Percentiles rank a stretch among this genome's conserved stretches.
Evolutionary conservation across 1,140 invertebrate genomes (phyloP).

Genomic region (Gryon sp.): DNA sequence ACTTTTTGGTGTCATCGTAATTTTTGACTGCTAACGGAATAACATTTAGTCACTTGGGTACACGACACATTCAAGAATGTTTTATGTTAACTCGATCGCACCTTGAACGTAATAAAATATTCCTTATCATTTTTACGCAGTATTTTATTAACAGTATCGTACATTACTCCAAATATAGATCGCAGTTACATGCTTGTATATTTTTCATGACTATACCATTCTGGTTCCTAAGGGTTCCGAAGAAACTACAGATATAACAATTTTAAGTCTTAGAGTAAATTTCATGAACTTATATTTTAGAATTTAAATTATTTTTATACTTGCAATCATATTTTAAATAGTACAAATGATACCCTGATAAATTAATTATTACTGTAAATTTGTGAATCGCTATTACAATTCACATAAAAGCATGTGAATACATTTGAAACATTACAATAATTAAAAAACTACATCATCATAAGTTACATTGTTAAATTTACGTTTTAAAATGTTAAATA

Average conservation of each 20-base stretch:
- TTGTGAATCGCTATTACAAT: too few species aligned
- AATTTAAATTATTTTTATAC: background rate
- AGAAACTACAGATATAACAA: constrained; percentile 28
- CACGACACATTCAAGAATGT: constrained; percentile 40
- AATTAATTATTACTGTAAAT: too few species aligned
- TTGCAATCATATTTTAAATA: too few species aligned
- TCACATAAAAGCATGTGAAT: too few species aligned
- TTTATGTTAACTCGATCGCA: constrained; percentile 52
- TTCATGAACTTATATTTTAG: constrained; percentile 8
- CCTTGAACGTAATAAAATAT: constrained; percentile 56
- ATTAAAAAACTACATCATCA: too few species aligned
- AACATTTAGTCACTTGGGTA: constrained; percentile 22
- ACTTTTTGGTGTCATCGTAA: constrained; percentile 28
- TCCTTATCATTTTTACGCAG: constrained; percentile 51
- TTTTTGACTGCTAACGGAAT: constrained; percentile 23
- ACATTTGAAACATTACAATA: too few species aligned
- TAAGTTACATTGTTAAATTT: too few species aligned
- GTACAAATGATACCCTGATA: too few species aligned
- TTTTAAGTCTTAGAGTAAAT: constrained; percentile 14
- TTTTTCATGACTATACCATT: constrained; percentile 33
- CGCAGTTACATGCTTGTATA: constrained; percentile 35
- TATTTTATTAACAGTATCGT: constrained; percentile 52
- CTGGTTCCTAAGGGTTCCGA: constrained; percentile 29
- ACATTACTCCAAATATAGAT: constrained; percentile 35
- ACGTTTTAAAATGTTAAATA: too few species aligned